Evolutionary conservation across 2,113 vertebrate species (phyloP).

Genomic region (Sylvia atricapilla): DNA sequence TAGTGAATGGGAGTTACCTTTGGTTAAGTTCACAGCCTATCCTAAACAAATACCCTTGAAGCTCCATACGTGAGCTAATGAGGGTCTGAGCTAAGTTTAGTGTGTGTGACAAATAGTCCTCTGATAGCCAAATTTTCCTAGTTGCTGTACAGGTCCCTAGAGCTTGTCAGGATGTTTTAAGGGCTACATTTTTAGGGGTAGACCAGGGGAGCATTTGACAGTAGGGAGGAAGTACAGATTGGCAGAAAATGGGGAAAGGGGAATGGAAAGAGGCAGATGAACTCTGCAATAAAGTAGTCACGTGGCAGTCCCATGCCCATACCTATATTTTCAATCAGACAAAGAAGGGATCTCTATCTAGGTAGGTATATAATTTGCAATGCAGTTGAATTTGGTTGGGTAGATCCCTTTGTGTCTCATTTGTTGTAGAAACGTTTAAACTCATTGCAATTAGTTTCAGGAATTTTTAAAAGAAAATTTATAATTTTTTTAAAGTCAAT

Average conservation of each 20-base stretch:
- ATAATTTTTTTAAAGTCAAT: background rate
- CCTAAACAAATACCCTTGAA: background rate
- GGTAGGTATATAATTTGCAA: background rate
- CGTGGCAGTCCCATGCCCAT: background rate
- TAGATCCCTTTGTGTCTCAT: background rate
- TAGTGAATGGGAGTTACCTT: slow-evolving; percentile 26
- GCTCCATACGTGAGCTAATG: background rate
- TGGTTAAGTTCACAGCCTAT: background rate
- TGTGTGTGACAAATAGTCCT: background rate
- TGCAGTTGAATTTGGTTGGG: background rate
- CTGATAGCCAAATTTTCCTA: background rate
- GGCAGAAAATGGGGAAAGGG: background rate
- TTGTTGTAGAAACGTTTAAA: background rate
- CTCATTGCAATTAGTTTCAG: background rate
- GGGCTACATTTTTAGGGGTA: background rate
- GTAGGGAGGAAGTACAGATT: background rate
- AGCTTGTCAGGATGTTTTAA: background rate
- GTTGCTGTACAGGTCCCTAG: background rate
- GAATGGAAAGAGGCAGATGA: background rate
- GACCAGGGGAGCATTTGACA: background rate
- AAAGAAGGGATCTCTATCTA: background rate
- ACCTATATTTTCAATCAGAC: background rate
- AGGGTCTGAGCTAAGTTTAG: background rate
- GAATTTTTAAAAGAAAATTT: background rate
- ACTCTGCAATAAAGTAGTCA: background rate